Conservation (phyloP, 1,140 invertebrate species). For the Pachyrhynchus sulphureomaculatus region DNA sequence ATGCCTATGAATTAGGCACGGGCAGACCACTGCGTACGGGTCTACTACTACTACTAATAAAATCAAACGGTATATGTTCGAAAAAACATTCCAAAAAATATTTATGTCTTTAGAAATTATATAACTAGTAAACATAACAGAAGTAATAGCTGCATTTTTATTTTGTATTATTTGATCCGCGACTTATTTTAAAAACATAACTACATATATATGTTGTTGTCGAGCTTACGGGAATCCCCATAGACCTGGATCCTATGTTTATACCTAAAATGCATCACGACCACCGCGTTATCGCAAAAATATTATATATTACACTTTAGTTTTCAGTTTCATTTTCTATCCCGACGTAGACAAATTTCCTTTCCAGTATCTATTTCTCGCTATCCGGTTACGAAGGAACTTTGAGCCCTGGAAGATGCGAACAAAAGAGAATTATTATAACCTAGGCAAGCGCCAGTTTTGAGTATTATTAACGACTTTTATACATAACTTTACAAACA, state of each 20-base stretch:
- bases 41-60: too few relatives aligned
- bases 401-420: slow-evolving; percentile 48
- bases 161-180: too few relatives aligned
- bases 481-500: slow-evolving; percentile 50
- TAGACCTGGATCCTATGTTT: slow-evolving; percentile 13
- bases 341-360: slow-evolving; percentile 46
- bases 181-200: too few relatives aligned
- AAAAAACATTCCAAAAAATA: too few relatives aligned
- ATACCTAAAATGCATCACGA: slow-evolving; percentile 5
- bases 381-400: slow-evolving; percentile 47
- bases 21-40: too few relatives aligned
- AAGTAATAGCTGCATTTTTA: too few relatives aligned
- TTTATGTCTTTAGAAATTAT: too few relatives aligned
- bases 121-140: too few relatives aligned
- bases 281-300: slow-evolving; percentile 15
- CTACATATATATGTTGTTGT: too few relatives aligned
- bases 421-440: slow-evolving; percentile 47
- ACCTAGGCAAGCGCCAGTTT: slow-evolving; percentile 48
- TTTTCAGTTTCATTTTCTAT: slow-evolving; percentile 29
- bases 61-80: too few relatives aligned
- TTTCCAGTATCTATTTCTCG: slow-evolving; percentile 46
- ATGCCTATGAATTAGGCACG: too few relatives aligned
- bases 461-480: slow-evolving; percentile 53
- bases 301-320: slow-evolving; percentile 26
- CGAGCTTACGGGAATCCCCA: too few relatives aligned